Conservation (phyloP, 2,797 vertebrate species). For the Threskiornis aethiopicus region DNA sequence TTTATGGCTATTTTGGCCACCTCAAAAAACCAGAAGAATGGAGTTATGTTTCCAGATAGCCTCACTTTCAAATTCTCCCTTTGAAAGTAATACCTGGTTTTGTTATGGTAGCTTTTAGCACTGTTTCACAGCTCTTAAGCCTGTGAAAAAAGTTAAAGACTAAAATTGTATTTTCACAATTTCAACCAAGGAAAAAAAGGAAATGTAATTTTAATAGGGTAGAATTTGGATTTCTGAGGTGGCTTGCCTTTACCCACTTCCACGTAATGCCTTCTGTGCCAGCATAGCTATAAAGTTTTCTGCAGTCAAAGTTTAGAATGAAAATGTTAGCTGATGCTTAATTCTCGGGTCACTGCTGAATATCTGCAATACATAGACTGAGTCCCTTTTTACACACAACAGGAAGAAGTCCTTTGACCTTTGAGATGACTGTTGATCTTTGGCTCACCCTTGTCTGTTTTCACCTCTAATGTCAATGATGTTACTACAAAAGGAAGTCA, state of each 20-base stretch:
- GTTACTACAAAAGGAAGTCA: slow-evolving; percentile 22
- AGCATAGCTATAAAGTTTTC: not conserved
- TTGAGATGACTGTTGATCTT: slow-evolving; percentile 41
- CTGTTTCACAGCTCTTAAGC: not conserved
- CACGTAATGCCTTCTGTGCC: not conserved
- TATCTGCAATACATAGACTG: not conserved
- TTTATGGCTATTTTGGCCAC: slow-evolving; percentile 10
- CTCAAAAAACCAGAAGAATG: not conserved
- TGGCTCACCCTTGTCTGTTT: slow-evolving; percentile 34
- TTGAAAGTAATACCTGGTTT: not conserved
- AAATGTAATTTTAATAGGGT: not conserved
- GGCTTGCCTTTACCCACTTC: not conserved
- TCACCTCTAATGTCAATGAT: slow-evolving; percentile 15
- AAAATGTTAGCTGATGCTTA: slow-evolving; percentile 27
- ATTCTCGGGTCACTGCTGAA: not conserved
- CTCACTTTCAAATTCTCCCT: not conserved
- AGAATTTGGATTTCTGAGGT: not conserved
- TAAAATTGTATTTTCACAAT: not conserved
- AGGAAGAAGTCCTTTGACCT: slow-evolving; percentile 64
- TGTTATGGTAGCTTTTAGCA: not conserved
- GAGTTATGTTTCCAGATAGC: slow-evolving; percentile 10
- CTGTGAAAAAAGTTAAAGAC: not conserved
- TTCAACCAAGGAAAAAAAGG: not conserved
- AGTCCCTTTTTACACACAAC: slow-evolving; percentile 40
- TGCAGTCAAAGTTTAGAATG: slow-evolving; percentile 29